Conservation (phyloP, 1,140 invertebrate genomes). For the Holotrichia oblita region DNA sequence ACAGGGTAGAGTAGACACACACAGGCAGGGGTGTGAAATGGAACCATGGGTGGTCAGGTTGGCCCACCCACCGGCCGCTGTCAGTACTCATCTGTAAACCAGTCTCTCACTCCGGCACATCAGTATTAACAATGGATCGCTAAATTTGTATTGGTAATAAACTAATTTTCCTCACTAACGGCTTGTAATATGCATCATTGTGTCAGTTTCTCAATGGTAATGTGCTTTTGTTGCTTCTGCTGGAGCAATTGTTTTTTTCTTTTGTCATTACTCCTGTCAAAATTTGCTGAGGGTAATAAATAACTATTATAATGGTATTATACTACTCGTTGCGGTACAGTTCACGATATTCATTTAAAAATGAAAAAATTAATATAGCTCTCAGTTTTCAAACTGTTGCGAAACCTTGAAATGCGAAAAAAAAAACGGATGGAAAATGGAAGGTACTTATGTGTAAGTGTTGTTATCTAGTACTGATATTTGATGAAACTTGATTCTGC, state of each 20-base stretch:
- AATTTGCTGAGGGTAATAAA: not conserved
- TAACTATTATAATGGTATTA: too few relatives aligned
- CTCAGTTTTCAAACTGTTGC: too few relatives aligned
- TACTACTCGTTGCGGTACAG: too few relatives aligned
- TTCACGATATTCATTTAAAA: too few relatives aligned
- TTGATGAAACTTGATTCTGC: too few relatives aligned
- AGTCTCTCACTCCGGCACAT: slow-evolving; percentile 8
- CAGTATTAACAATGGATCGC: slow-evolving; percentile 19
- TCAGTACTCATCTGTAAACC: slow-evolving; percentile 42
- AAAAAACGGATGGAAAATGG: too few relatives aligned
- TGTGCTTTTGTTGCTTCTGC: not conserved
- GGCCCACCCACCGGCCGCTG: slow-evolving; percentile 40
- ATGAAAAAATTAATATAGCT: too few relatives aligned
- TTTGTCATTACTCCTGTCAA: not conserved
- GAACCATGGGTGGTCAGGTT: slow-evolving; percentile 39
- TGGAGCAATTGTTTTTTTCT: not conserved
- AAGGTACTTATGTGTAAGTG: too few relatives aligned
- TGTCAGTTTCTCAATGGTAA: slow-evolving; percentile 21
- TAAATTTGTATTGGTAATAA: slow-evolving; percentile 36
- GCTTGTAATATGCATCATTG: slow-evolving; percentile 31
- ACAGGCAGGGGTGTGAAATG: slow-evolving; percentile 40
- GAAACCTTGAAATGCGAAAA: too few relatives aligned
- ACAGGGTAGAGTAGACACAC: slow-evolving; percentile 20
- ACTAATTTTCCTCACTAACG: slow-evolving; percentile 29
- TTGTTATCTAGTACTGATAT: too few relatives aligned